Evolutionary conservation across 2,797 vertebrate genomes (phyloP).

Genomic region (Champsocephalus esox): DNA sequence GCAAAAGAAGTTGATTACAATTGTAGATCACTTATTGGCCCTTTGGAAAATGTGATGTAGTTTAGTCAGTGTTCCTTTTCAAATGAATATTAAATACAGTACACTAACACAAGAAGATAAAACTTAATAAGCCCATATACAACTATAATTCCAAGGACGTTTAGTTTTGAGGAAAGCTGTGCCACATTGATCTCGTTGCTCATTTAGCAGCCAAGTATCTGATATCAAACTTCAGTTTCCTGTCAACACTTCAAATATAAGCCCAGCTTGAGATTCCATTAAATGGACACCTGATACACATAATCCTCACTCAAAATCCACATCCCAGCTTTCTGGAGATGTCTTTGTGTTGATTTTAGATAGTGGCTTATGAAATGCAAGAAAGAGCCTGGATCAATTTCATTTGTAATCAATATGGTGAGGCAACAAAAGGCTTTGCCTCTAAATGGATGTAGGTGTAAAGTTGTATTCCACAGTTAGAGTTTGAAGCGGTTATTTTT

Average conservation of each 20-base stretch:
- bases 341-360: slow-evolving; percentile 12
- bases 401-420: slow-evolving; percentile 45
- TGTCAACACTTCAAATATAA: slow-evolving; percentile 6
- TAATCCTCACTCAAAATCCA: slow-evolving; percentile 17
- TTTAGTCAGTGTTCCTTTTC: slow-evolving; percentile 3
- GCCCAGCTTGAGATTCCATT: slow-evolving; percentile 24
- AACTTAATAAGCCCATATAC: slow-evolving; percentile 21
- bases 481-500: slow-evolving; percentile 26
- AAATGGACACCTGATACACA: slow-evolving; percentile 1
- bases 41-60: slow-evolving; percentile 1
- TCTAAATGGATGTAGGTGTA: slow-evolving; percentile 8
- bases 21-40: slow-evolving; percentile 10
- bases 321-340: neutral
- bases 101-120: slow-evolving; percentile 1
- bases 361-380: slow-evolving; percentile 34
- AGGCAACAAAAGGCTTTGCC: slow-evolving; percentile 39
- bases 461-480: slow-evolving; percentile 20
- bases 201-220: slow-evolving; percentile 10
- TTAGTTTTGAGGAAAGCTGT: slow-evolving; percentile 1
- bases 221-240: slow-evolving; percentile 2
- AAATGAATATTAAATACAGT: slow-evolving; percentile 26
- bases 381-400: slow-evolving; percentile 29
- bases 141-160: slow-evolving; percentile 9
- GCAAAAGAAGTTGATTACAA: slow-evolving; percentile 6
- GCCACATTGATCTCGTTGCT: slow-evolving; percentile 25